Evolutionary conservation across 2,797 vertebrate genomes (phyloP), one percentile per base, ranked within the genome.

Genomic region (Arctocebus calabarensis): DNA sequence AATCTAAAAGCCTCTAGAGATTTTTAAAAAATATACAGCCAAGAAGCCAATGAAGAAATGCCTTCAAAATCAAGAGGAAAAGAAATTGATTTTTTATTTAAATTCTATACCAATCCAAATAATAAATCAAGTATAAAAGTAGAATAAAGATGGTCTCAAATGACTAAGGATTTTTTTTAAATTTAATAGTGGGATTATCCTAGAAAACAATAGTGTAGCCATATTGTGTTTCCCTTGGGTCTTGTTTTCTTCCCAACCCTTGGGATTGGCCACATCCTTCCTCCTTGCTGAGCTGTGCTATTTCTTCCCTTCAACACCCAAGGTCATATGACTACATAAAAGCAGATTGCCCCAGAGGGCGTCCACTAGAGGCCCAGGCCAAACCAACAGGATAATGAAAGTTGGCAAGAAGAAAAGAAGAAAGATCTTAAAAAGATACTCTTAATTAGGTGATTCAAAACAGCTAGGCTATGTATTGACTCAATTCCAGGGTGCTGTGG

Each of bases 131-230:
- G 3, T 52, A 2, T 88, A 90, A 93, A 85, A 0, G 37, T 66
- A 68, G 8, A 89, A 82, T 84, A 78, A 78, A 95, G 71, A 93
- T 19, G 71, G n/a, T 93, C 82, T 90, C 87, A 93, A 68, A 64
- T 83, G 82, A 91, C 68, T 61, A 43, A 52, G 43, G 0, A 12
- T n/a, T 34, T 57, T 19, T 93, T 70, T 87, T 0, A 20, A 83
- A 91, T 84, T 74, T 34, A 88, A 25, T 83, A 88, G 78, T 52
- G 5, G 52, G 27, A 96, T 89, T 86, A 90, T 17, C 75, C 57
- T 57, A 84, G 83, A 83, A 95, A 57, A 96, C 48, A 95, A 73
- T 34, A 48, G 75, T 1, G 22, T 0, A 10, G 17, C 59, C 77
- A 19, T 9, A 3, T 1, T 1, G 0, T 4, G 11, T 64, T 64